phyloP scores from a whole-genome alignment of 2,888 invertebrate species.

The Rhogogaster chlorosoma region DNA sequence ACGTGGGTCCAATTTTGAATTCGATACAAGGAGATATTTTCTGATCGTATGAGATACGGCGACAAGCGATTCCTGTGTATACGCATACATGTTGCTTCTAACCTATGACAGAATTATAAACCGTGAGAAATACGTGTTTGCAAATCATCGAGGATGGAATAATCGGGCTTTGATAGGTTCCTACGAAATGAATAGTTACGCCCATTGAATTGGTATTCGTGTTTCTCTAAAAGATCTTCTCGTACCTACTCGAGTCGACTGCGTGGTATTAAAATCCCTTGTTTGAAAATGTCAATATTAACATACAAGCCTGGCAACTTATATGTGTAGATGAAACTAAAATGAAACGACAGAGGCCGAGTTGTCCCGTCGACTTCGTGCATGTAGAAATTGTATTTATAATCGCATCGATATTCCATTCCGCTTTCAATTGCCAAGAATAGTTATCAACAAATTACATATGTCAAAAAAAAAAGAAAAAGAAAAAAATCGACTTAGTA shows the following conservation, averaged over 20 bases:
- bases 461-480: not conserved
- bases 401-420: not conserved
- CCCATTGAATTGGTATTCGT: constrained; percentile 39
- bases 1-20: no score
- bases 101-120: not conserved
- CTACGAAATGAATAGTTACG: not conserved
- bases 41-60: not conserved
- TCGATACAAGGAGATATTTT: not conserved
- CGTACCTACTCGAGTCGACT: not conserved
- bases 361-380: not conserved
- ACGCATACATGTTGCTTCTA: not conserved
- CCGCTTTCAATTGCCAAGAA: not conserved
- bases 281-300: constrained; percentile 53
- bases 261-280: constrained; percentile 48
- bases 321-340: not conserved
- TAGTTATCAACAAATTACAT: not conserved
- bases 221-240: constrained; percentile 30
- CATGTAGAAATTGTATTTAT: not conserved
- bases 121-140: not conserved
- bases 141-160: constrained; percentile 10
- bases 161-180: constrained; percentile 1
- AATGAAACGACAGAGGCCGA: not conserved
- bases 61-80: not conserved
- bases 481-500: not conserved
- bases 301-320: constrained; percentile 48